Evolutionary conservation across 2,888 invertebrate species (phyloP), one percentile per base, ranked within the genome.

Genomic region (Theodoxus fluviatilis): DNA sequence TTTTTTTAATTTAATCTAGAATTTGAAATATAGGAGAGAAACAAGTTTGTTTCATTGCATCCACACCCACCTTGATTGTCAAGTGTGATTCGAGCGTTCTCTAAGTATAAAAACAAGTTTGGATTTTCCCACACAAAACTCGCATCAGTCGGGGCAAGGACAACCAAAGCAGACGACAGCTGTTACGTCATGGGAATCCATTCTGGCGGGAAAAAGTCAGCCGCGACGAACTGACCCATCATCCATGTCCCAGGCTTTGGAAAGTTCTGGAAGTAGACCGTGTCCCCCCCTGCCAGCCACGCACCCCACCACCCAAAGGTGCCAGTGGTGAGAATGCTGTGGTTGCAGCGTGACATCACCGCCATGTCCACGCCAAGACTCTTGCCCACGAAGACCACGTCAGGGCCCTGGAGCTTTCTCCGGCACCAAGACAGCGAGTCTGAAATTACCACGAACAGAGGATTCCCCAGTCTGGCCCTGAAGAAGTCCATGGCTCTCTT

Each of bases 291-390:
- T 12, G 80, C 73, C 25, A 85, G 67, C 74, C 81, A 84, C 4
- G 79, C 84, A 12, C 80, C 79, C 84, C 84, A 85, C 80, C 82
- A 84, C 0, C 84, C 84, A 71, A 79, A 84, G 4, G 83, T 79
- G 4, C 84, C 84, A 61, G 80, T 72, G n/a, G 83, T 81, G 1
- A 85, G 75, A 37, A 90, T 89, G 40, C 88, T 88, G 79, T 90
- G 90, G 35, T 79, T 76, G 69, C 80, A 77, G 6, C 69, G 61
- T 6, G 79, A 71, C 65, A 81, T 70, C 4, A 79, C 61, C 3
- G 77, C 79, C 67, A 81, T 59, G 59, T 81, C 81, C 4, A 71
- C 72, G 12, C 70, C 76, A 0, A 72, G 68, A 28, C 61, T 67
- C 25, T 72, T 70, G 15, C 61, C 38, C 25, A 70, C 64, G n/a